Base-by-base conservation (phyloP, 2,797 vertebrate species). In the Scarus forsteni region DNA sequence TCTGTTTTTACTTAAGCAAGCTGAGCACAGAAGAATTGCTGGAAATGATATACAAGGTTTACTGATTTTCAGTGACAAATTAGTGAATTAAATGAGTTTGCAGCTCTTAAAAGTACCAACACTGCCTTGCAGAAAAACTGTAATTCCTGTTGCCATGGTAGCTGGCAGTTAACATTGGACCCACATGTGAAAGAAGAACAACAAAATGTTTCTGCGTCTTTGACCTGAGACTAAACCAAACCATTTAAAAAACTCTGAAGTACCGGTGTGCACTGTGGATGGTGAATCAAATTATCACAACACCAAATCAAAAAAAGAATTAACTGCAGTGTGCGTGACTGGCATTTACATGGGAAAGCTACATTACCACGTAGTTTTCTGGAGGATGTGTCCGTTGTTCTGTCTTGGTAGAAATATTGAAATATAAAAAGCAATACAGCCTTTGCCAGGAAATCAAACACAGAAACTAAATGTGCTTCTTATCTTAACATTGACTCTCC, bases 381-480 rank as follows among this genome's bases (percentile, higher is more conserved):
- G 85, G 77, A 90, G 85, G 87, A 90, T 71, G 69, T 86, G 65
- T 89, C 70, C 73, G 88, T 68, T 80, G 80, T 81, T 87, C 83
- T 86, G 77, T 87, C 75, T 85, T 76, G 77, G 86, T 91, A 87
- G 85, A 88, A 92, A 92, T 86, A 87, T 80, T 78, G 71, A 87
- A 88, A 87, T 90, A 89, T 75, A 86, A 93, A 89, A 92, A 88
- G 81, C 87, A 81, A 90, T 65, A 89, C 74, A 74, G 72, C 84
- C 71, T 86, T 83, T 1, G 74, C 87, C 65, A 71, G 66, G 71
- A 90, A 93, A 84, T 85, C 65, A 88, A 87, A 92, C 84, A 93
- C 85, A 82, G 84, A 92, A 88, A 91, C 85, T 79, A 88, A 92
- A 94, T 95, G 94, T 95, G 94, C 93, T 95, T 95, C 90, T 93